Conservation (phyloP, 2,888 invertebrate species). For the Bombylius discolor region DNA sequence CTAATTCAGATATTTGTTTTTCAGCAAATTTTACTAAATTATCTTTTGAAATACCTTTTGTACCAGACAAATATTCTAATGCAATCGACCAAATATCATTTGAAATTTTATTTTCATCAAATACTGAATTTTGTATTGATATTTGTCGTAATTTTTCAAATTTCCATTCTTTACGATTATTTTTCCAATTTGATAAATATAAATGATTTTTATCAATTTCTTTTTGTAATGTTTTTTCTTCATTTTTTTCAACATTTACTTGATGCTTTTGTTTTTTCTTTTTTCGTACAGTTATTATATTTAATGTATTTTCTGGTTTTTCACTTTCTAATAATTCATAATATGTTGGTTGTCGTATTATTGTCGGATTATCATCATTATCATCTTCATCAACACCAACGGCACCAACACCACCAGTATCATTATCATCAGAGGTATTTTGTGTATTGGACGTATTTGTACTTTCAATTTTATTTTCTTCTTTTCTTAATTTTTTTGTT, state of each 20-base stretch:
- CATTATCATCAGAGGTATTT: neutral
- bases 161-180: conserved; percentile 58
- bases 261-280: conserved; percentile 50
- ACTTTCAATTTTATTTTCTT: neutral
- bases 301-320: conserved; percentile 29
- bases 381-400: neutral
- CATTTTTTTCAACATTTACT: conserved; percentile 42
- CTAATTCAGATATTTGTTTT: conserved; percentile 49
- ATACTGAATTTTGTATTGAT: conserved; percentile 59
- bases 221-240: conserved; percentile 41
- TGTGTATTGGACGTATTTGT: neutral
- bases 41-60: conserved; percentile 52
- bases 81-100: conserved; percentile 50
- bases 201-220: conserved; percentile 48
- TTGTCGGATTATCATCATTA: neutral
- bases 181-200: conserved; percentile 62
- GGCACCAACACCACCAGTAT: neutral
- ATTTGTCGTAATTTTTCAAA: conserved; percentile 66
- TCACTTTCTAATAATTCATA: conserved; percentile 28
- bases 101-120: conserved; percentile 46
- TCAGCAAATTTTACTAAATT: conserved; percentile 49
- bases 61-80: conserved; percentile 57
- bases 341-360: conserved; percentile 24
- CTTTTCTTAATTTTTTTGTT: neutral
- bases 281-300: conserved; percentile 49